These are phyloP conservation scores for Marisa cornuarietis DNA, from an alignment of 1,140 invertebrate species.

Conservation along the genomic window DNA sequence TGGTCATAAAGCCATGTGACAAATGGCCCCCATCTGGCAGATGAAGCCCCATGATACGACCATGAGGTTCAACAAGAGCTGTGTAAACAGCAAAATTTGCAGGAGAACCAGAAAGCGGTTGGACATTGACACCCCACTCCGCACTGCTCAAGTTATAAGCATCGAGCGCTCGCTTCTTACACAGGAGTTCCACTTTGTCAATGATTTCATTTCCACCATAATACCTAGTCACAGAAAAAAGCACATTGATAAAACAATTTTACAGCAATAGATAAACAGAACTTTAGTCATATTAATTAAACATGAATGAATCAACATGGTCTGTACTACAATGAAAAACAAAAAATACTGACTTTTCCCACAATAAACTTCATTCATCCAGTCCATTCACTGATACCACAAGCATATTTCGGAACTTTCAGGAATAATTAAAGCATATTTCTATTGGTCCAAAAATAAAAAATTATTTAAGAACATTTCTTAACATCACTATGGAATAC, in stretches of 20 bases:
- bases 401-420: too few species aligned
- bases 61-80: constrained; percentile 81
- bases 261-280: background rate
- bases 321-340: too few species aligned
- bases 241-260: background rate
- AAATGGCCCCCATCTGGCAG: constrained; percentile 95
- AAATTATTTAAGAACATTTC: too few species aligned
- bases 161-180: constrained; percentile 86
- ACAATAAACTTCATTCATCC: too few species aligned
- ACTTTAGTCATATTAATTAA: too few species aligned
- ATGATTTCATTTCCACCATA: constrained; percentile 98
- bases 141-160: constrained; percentile 84
- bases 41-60: constrained; percentile 96
- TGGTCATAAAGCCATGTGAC: constrained; percentile 93
- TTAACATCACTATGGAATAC: too few species aligned
- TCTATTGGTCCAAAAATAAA: too few species aligned
- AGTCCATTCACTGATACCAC: too few species aligned
- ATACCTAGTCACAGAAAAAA: constrained; percentile 71
- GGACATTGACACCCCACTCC: constrained; percentile 98
- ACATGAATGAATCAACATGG: too few species aligned
- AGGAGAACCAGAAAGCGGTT: constrained; percentile 95
- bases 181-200: constrained; percentile 90
- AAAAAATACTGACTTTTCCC: too few species aligned
- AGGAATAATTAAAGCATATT: too few species aligned
- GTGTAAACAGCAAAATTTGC: constrained; percentile 93